Percentiles rank a stretch among this genome's conserved stretches.
Conservation (phyloP, 2,797 vertebrate species). For the Gobio occitaniae region DNA sequence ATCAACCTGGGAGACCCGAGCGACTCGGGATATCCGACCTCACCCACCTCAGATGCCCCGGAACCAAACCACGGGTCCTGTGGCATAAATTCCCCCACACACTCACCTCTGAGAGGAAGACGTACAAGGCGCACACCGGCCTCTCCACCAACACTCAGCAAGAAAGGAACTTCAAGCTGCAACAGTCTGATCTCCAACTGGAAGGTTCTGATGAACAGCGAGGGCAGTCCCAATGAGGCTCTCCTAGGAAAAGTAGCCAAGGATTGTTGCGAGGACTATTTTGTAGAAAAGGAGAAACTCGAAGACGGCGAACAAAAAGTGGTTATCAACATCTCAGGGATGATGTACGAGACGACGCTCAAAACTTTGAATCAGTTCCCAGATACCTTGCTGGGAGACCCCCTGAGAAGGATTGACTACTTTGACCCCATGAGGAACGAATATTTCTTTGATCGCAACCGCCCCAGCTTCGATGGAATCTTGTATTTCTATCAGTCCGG, state of each 20-base stretch:
- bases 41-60: constrained; percentile 75
- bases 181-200: constrained; percentile 88
- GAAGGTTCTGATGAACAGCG: constrained; percentile 84
- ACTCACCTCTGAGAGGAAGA: constrained; percentile 72
- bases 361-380: constrained; percentile 94
- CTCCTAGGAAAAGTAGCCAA: constrained; percentile 86
- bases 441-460: constrained; percentile 97
- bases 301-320: constrained; percentile 91
- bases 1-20: constrained; percentile 85
- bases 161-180: constrained; percentile 82
- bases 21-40: constrained; percentile 85
- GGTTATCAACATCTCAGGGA: constrained; percentile 93
- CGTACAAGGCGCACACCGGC: constrained; percentile 57
- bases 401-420: constrained; percentile 89
- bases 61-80: constrained; percentile 73
- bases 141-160: constrained; percentile 71
- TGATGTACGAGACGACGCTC: constrained; percentile 94
- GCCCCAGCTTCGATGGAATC: constrained; percentile 96
- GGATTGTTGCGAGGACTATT: constrained; percentile 81
- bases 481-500: constrained; percentile 97
- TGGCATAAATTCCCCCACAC: constrained; percentile 69
- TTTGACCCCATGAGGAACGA: constrained; percentile 97
- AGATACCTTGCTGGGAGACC: constrained; percentile 90
- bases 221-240: constrained; percentile 85
- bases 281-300: constrained; percentile 79